Percentiles rank a stretch among this genome's conserved stretches.
Evolutionary conservation across 2,797 vertebrate species (phyloP).

Genomic region (Vultur gryphus): DNA sequence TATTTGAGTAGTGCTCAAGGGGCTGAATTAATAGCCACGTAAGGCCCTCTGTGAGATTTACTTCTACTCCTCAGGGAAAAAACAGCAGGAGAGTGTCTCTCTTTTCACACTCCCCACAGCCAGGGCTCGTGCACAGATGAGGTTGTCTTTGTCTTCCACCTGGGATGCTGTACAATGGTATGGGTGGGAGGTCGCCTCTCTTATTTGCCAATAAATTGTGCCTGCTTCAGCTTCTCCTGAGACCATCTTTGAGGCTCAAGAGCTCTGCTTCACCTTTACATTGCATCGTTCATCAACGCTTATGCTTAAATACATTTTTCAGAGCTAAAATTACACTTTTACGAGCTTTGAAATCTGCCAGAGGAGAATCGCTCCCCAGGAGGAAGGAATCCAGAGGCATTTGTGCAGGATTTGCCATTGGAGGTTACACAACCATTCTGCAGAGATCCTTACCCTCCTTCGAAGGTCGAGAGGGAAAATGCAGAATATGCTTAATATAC

Average conservation of each 20-base stretch:
- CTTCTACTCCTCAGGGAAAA: neutral
- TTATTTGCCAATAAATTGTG: constrained; percentile 6
- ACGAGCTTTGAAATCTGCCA: neutral
- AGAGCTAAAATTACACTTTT: constrained; percentile 6
- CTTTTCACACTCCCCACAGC: neutral
- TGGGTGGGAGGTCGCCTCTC: neutral
- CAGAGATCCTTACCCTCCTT: neutral
- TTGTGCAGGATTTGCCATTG: neutral
- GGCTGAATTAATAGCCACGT: neutral
- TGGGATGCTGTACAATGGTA: neutral
- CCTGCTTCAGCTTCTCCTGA: constrained; percentile 34
- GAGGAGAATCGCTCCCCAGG: neutral
- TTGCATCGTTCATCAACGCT: constrained; percentile 16
- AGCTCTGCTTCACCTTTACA: constrained; percentile 46
- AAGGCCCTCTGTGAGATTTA: neutral
- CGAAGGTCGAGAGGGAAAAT: constrained; percentile 25
- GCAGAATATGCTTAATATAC: constrained; percentile 43
- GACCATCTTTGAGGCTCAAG: neutral
- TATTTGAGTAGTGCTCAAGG: neutral
- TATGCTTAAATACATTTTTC: constrained; percentile 22
- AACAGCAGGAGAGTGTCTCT: neutral
- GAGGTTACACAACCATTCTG: neutral
- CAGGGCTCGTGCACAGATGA: neutral
- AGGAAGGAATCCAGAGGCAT: neutral
- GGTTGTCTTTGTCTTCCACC: neutral